Conservation (phyloP, 2,113 vertebrate genomes). For the Petrocephalus microphthalmus region DNA sequence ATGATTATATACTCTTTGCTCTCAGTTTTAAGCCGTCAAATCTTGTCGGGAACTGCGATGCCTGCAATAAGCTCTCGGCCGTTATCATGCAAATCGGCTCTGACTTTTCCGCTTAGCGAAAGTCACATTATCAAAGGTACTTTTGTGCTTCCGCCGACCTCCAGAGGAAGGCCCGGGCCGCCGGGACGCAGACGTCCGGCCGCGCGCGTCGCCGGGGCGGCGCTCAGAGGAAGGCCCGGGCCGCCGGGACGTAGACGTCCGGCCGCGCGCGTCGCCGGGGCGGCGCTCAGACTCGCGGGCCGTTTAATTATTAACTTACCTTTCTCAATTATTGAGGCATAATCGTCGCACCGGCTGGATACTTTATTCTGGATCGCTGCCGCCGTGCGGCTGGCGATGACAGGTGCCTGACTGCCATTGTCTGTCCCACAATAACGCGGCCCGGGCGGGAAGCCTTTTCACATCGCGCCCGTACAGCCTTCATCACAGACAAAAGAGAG, state of each 20-base stretch:
- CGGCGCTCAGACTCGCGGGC: not conserved
- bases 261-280: not conserved
- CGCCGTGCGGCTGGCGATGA: not conserved
- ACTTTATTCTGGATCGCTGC: not conserved
- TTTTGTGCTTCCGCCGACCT: not conserved
- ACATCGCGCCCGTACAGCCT: not conserved
- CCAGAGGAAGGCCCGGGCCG: not conserved
- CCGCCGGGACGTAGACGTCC: not conserved
- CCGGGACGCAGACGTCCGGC: not conserved
- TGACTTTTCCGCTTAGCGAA: not conserved
- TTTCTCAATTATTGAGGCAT: slow-evolving; percentile 2
- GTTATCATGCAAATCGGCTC: not conserved
- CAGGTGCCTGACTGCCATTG: not conserved
- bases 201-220: not conserved
- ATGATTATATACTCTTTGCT: not conserved
- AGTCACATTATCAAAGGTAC: not conserved
- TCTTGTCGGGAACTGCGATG: not conserved
- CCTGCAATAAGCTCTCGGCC: too few relatives aligned
- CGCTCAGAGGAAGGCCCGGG: not conserved
- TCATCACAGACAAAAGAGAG: not conserved
- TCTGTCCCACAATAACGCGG: not conserved
- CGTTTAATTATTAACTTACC: not conserved
- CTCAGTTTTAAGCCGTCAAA: not conserved
- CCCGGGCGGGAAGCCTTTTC: not conserved
- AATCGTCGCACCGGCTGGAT: not conserved